phyloP scores from a whole-genome alignment of 1,140 invertebrate genomes.

The Globodera rostochiensis region DNA sequence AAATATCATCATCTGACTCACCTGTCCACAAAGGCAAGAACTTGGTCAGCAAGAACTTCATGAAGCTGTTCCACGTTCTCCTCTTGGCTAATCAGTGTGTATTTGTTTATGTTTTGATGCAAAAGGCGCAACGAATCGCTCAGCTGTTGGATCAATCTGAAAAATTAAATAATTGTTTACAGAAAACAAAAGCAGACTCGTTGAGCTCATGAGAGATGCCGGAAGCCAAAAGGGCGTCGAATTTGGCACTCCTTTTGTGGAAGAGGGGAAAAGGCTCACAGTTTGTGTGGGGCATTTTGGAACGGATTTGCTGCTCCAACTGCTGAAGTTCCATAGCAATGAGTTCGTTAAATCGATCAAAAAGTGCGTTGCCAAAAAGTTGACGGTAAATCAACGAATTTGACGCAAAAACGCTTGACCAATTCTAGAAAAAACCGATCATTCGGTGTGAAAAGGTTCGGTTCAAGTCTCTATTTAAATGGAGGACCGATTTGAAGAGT shows the following conservation, averaged over 20 bases:
- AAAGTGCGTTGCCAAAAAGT: conserved; percentile 42
- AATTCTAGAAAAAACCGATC: conserved; percentile 33
- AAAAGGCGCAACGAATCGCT: conserved; percentile 30
- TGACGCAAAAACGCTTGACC: conserved; percentile 30
- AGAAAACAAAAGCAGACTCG: conserved; percentile 27
- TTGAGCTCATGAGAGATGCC: conserved; percentile 53
- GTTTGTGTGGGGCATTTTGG: conserved; percentile 34
- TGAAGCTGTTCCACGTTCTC: conserved; percentile 36
- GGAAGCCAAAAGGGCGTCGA: conserved; percentile 47
- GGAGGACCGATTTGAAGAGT: conserved; percentile 44
- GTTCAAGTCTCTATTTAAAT: not conserved
- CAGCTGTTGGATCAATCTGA: conserved; percentile 41
- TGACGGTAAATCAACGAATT: conserved; percentile 40
- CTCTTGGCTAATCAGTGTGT: conserved; percentile 43
- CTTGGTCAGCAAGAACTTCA: conserved; percentile 40
- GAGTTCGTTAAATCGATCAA: conserved; percentile 40
- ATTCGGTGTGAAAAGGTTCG: too few species aligned
- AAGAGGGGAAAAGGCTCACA: conserved; percentile 50
- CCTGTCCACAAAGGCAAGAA: conserved; percentile 48
- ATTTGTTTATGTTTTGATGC: conserved; percentile 39
- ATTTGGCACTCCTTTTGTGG: conserved; percentile 47
- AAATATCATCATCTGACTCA: not conserved
- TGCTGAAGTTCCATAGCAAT: conserved; percentile 38
- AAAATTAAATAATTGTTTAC: conserved; percentile 10
- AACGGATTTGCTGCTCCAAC: conserved; percentile 40